Evolutionary conservation across 1,140 invertebrate genomes (phyloP), one percentile per base, ranked within the genome.

Genomic region (Papilio dardanus): DNA sequence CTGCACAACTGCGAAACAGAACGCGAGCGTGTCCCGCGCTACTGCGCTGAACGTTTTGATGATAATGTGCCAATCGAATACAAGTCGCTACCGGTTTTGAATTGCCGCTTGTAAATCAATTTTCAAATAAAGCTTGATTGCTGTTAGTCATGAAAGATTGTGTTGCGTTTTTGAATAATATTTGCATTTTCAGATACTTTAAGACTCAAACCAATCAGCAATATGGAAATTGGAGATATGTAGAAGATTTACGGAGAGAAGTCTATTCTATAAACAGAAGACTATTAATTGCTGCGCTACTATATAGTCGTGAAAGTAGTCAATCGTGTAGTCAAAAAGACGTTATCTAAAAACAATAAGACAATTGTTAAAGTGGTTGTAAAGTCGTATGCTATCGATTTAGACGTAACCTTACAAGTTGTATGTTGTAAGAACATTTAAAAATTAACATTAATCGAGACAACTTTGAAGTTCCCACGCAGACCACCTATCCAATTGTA

Each of bases 51-150:
- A 67, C 33, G 30, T 35, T 62, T 62, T 62, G 54, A 62, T 62
- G 54, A 62, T 62, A 62, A 62, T 28, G 24, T 62, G 54, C 54
- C 54, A 62, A 62, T 62, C 54, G 54, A 62, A 62, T 62, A 30
- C 54, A 14, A 62, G 54, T 62, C 24, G 54, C 54, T 62, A 62
- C 54, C 54, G 54, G 54, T 62, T 62, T 62, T 28, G 54, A 62
- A 28, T 28, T 28, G 54, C 54, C 54, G 54, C 24, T 62, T 62
- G 54, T 62, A 62, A 62, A 28, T 62, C 54, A 62, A 62, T 62
- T 62, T 62, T 28, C 54, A 62, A 62, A 62, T 62, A 62, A 62
- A 62, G 54, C 54, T 30, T 62, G 24, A 62, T 62, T 62, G 54
- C 54, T 62, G 24, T 62, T 62, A 62, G 54, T 62, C 54, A 62